A percentile compares a stretch with the other conserved stretches of the same genome.
These are phyloP conservation scores for Metopia argyrocephala DNA, from an alignment of 2,888 invertebrate species.

Conservation along the genomic window DNA sequence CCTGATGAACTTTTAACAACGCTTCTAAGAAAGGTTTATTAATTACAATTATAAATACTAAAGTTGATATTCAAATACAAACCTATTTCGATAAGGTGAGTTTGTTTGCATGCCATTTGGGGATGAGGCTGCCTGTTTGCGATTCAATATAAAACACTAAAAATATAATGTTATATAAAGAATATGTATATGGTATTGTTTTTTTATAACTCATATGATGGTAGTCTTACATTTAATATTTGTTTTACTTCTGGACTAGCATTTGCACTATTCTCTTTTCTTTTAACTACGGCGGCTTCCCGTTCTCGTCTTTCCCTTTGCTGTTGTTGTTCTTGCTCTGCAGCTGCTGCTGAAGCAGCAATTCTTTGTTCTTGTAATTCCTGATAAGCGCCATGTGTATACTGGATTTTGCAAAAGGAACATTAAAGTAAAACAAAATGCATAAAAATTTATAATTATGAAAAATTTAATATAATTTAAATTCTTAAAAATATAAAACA, in stretches of 20 bases:
- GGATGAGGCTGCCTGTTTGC: slow-evolving; percentile 87
- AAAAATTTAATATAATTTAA: slow-evolving; percentile 62
- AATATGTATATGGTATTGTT: neutral
- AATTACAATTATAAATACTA: neutral
- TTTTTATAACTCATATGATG: neutral
- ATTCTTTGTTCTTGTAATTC: slow-evolving; percentile 91
- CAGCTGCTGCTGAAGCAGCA: slow-evolving; percentile 81
- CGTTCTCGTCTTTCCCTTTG: slow-evolving; percentile 85
- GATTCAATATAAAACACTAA: slow-evolving; percentile 89
- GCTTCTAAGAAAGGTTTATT: slow-evolving; percentile 78
- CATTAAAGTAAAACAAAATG: neutral
- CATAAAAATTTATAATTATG: slow-evolving; percentile 5
- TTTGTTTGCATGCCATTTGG: slow-evolving; percentile 83
- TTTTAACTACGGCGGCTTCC: slow-evolving; percentile 92
- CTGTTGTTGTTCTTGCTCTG: slow-evolving; percentile 85
- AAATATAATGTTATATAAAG: neutral
- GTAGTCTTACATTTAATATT: slow-evolving; percentile 87
- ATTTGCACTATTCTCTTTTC: slow-evolving; percentile 96
- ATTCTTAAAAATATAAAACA: slow-evolving; percentile 1
- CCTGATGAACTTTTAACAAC: slow-evolving; percentile 84
- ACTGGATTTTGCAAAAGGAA: slow-evolving; percentile 70
- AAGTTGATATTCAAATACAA: slow-evolving; percentile 70
- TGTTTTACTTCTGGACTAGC: slow-evolving; percentile 98
- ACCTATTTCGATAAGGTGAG: slow-evolving; percentile 89
- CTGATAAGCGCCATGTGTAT: slow-evolving; percentile 80